Evolutionary conservation across 2,888 invertebrate genomes (phyloP).

Genomic region (Dynastes maya): DNA sequence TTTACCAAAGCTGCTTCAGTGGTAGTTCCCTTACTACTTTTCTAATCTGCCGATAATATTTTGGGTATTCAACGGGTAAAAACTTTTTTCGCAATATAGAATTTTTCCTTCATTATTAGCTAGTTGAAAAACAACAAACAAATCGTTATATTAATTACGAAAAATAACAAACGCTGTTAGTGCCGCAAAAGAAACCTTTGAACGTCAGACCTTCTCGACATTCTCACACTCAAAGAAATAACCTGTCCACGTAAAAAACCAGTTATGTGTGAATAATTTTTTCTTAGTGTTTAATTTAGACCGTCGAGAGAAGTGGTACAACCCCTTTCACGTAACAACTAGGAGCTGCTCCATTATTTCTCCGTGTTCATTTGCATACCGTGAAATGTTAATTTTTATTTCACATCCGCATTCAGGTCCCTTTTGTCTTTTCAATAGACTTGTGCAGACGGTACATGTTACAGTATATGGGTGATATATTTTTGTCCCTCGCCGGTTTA

Average conservation of each 20-base stretch:
- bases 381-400: conserved; percentile 64
- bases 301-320: conserved; percentile 21
- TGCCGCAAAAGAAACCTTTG: not conserved
- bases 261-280: conserved; percentile 45
- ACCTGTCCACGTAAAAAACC: conserved; percentile 41
- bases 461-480: conserved; percentile 42
- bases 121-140: too few relatives aligned
- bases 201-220: conserved; percentile 12
- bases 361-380: conserved; percentile 64
- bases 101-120: too few relatives aligned
- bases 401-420: conserved; percentile 61
- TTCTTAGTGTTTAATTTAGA: conserved; percentile 45
- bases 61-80: too few relatives aligned
- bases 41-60: too few relatives aligned
- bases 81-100: too few relatives aligned
- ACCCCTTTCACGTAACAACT: conserved; percentile 55
- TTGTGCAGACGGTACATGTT: conserved; percentile 41
- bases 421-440: conserved; percentile 59
- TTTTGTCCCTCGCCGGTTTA: conserved; percentile 53
- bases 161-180: conserved; percentile 9
- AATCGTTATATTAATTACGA: conserved; percentile 29
- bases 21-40: too few relatives aligned
- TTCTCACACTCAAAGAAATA: conserved; percentile 45
- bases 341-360: conserved; percentile 61
- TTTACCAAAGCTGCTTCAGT: too few relatives aligned